Evolutionary conservation across 2,888 invertebrate species (phyloP).

Genomic region (Pandemis corylana): DNA sequence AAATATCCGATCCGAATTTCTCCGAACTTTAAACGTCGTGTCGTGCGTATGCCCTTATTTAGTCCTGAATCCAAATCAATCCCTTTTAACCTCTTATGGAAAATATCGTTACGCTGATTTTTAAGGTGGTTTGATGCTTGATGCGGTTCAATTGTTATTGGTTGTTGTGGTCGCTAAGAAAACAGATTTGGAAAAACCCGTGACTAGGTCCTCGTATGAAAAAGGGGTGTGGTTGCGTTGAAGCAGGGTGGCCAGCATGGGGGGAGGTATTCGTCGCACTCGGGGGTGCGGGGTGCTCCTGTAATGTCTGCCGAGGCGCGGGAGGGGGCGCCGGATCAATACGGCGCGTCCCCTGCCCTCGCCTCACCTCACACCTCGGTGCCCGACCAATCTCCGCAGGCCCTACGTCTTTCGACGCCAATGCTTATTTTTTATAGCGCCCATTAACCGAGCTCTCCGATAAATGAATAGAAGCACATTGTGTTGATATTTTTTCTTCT

Average conservation of each 20-base stretch:
- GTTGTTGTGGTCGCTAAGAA: conserved; percentile 63
- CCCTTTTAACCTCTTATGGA: conserved; percentile 14
- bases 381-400: conserved; percentile 79
- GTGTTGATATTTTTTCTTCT: conserved; percentile 62
- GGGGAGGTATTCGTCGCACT: conserved; percentile 62
- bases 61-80: conserved; percentile 36
- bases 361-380: conserved; percentile 57
- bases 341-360: conserved; percentile 71
- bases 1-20: conserved; percentile 51
- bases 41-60: conserved; percentile 36
- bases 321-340: conserved; percentile 70
- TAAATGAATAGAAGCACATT: conserved; percentile 78
- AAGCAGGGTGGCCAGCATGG: conserved; percentile 62
- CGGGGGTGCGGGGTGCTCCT: conserved; percentile 70
- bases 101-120: conserved; percentile 19
- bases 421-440: conserved; percentile 81
- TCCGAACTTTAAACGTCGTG: conserved; percentile 45
- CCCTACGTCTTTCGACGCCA: conserved; percentile 83
- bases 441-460: conserved; percentile 79
- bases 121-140: conserved; percentile 13
- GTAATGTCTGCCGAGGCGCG: conserved; percentile 70
- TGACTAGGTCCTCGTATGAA: conserved; percentile 76
- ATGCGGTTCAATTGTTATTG: conserved; percentile 43
- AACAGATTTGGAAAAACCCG: conserved; percentile 83
- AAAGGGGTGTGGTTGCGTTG: conserved; percentile 82